Evolutionary conservation across 2,113 vertebrate genomes (phyloP), one percentile per base, ranked within the genome.

Genomic region (Malurus alboscapulatus): DNA sequence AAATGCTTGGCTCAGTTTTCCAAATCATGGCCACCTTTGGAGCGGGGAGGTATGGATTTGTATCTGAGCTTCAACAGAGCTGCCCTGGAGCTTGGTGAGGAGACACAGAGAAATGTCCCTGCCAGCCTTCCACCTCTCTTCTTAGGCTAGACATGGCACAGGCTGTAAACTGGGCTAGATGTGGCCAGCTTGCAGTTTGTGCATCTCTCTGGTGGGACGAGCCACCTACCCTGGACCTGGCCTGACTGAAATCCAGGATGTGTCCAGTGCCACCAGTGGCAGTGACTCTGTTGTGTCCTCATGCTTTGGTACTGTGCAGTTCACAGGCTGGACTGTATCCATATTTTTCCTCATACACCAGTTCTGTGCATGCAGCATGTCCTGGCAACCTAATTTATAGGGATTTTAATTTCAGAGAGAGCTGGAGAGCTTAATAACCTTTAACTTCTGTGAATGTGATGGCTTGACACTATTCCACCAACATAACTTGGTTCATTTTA

Each of bases 311-410:
- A 14, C 14, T 1, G 21, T 14, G 16, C 34, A 19, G 9, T 50
- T 45, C 16, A 27, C 0, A 1, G 45, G 3, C 26, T 84, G 36
- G 45, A 9, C 30, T 45, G 7, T 40, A n/a, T 38, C 2, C 44
- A 4, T 0, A 8, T 48, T 54, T 42, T 54, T 47, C n/a, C 10
- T 82, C 1, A 2, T 5, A 8, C 7, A 13, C 12, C 34, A 34
- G 0, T 19, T 62, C 38, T 71, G 8, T 79, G 32, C 32, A 26
- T 4, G 7, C 22, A 47, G 9, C 5, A 3, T 34, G 10, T 51
- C 26, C 82, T 45, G 12, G 54, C 59, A 40, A 55, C 12, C 4
- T 55, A 17, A 30, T 75, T 47, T 27, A 10, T 62, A 32, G 26
- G 19, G 54, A 9, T 63, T 90, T 86, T 47, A 24, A 40, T 79